Conservation (phyloP, 2,888 invertebrate species). For the Pyrocoelia pectoralis region DNA sequence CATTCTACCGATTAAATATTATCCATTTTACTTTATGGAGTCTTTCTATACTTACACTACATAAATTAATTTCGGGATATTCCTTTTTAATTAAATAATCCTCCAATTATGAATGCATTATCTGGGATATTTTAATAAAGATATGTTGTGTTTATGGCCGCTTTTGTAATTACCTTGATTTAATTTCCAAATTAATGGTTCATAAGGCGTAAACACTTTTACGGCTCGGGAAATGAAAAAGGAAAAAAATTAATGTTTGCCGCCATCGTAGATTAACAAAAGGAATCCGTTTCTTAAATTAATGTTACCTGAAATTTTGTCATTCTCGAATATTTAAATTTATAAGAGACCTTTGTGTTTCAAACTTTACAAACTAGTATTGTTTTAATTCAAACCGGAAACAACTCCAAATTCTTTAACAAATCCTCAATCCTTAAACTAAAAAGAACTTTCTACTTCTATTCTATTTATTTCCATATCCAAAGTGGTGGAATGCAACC, state of each 20-base stretch:
- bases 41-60: neutral
- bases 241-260: neutral
- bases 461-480: too few species aligned
- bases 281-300: too few species aligned
- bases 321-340: too few species aligned
- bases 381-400: too few species aligned
- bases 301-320: too few species aligned
- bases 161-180: constrained; percentile 3
- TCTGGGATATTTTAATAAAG: constrained; percentile 9
- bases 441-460: too few species aligned
- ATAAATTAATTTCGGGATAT: neutral
- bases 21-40: neutral
- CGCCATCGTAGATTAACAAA: neutral
- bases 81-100: constrained; percentile 2
- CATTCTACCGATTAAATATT: neutral
- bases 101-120: neutral
- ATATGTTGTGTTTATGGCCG: neutral
- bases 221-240: neutral
- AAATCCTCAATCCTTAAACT: too few species aligned
- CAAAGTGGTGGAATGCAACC: too few species aligned
- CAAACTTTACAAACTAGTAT: too few species aligned
- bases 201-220: constrained; percentile 2
- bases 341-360: too few species aligned
- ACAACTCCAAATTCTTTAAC: too few species aligned
- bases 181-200: constrained; percentile 3